Base-by-base conservation (phyloP, 2,113 vertebrate genomes). In the Galemys pyrenaicus region DNA sequence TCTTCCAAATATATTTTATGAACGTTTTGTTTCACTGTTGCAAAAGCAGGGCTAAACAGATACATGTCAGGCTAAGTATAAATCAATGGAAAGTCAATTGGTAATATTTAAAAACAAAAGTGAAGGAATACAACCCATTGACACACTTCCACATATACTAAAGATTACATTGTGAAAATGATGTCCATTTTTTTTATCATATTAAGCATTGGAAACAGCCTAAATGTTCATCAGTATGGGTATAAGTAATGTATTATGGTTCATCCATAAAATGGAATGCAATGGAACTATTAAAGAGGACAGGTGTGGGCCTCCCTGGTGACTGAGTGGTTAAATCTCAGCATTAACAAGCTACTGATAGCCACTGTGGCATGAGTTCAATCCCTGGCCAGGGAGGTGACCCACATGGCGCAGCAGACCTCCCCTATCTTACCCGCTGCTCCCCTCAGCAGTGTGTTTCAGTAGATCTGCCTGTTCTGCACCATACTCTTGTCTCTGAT, bases 21-120 rank as follows among this genome's bases (percentile, higher is more conserved):
- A 93, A 74, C 30, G 20, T 6, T 86, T 93, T 75, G 12, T 82
- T 91, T 93, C 39, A 5, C 26, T 60, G 67, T 82, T 80, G 65
- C 92, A 41, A 84, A 81, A n/a, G n/a, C n/a, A n/a, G n/a, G n/a
- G n/a, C n/a, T n/a, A n/a, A n/a, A 20, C 9, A 44, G 19, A 13
- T 16, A 3, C 22, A 6, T 30, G 35, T 65, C 71, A 60, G 54
- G 30, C 35, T 64, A 82, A 35, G 24, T 70, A 16, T 51, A 78
- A 39, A 73, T 78, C 54, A 73, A 46, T 13, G 22, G 39, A 67
- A 94, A 89, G 39, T 22, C 24, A 70, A 22, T 65, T 37, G 30
- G 64, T 9, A 75, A 56, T 64, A 70, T n/a, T 83, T 78, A 65
- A 65, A 82, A 85, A 58, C 32, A 87, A 79, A 84, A 88, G 41